Evolutionary conservation across 2,888 invertebrate genomes (phyloP), one percentile per base, ranked within the genome.

Genomic region (Malacosoma neustria): DNA sequence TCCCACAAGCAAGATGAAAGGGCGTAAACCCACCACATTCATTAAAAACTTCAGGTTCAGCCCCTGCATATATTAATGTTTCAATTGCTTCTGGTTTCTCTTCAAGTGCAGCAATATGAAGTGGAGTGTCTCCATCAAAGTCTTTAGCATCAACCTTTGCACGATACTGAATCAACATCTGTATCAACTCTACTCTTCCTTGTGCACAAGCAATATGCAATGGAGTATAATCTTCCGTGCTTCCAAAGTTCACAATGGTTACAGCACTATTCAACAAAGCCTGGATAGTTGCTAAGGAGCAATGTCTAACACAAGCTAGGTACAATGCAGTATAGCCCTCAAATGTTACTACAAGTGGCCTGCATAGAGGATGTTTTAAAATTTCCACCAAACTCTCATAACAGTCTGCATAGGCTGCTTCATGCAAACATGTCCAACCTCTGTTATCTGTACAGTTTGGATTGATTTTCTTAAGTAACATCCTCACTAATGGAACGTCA

Each of bases 341-440:
- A 35, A 82, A 79, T 11, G 85, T 84, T 47, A 84, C 79, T 1
- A 69, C 65, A 11, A 76, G 45, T 3, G 69, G 69, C 41, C 80
- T 56, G 37, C 73, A 75, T 32, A 58, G 57, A 6, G 62, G 61
- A 36, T 75, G 67, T 30, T 72, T 63, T 45, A 87, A 46, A 41
- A 87, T 80, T 3, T 75, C 42, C 37, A 58, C 33, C 15, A 86
- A 43, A 35, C 79, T 63, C 40, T 82, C 71, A 35, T 72, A 75
- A 40, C 73, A 75, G 43, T 86, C 79, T 30, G 57, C 62, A 7
- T 70, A 72, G 1, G 87, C 86, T 1, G 87, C 87, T 63, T 87
- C 87, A 35, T 87, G 87, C 1, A 87, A 61, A 38, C 87, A 79
- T 0, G 87, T 87, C 87, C 87, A 87, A 4, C 87, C 87, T 52